Evolutionary conservation across 2,113 vertebrate species (phyloP).

Genomic region (Micronycteris hirsuta): DNA sequence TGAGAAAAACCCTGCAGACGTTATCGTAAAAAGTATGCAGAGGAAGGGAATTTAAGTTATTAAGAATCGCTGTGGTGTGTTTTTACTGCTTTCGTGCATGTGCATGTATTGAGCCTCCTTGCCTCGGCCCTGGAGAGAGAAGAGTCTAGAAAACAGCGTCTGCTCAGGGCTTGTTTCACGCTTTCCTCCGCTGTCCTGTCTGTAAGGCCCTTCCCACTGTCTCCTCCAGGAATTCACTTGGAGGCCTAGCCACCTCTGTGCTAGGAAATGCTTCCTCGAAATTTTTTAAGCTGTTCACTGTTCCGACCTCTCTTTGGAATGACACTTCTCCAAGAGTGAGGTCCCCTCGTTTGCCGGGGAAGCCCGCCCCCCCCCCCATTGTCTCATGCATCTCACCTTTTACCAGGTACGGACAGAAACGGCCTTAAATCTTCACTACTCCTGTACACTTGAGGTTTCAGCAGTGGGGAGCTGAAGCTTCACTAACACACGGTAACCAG

Average conservation of each 20-base stretch:
- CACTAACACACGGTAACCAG: background rate
- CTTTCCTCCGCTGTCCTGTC: accelerated
- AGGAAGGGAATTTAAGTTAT: background rate
- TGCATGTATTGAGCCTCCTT: background rate
- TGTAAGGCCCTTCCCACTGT: background rate
- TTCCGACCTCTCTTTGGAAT: background rate
- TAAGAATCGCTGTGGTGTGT: background rate
- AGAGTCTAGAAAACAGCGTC: accelerated
- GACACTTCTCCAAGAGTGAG: background rate
- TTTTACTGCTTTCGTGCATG: accelerated
- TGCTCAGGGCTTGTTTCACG: accelerated
- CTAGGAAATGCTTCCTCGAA: background rate
- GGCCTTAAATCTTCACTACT: background rate
- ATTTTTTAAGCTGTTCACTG: background rate
- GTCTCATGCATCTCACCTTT: background rate
- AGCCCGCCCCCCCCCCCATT: background rate
- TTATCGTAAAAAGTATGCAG: background rate
- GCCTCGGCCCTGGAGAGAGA: background rate
- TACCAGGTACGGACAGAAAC: background rate
- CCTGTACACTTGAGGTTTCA: constrained; percentile 10
- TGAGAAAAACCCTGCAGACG: background rate
- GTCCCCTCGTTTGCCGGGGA: background rate
- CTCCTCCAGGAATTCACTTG: background rate
- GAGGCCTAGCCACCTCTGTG: background rate
- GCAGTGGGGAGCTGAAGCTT: background rate